phyloP scores from a whole-genome alignment of 2,888 invertebrate species.

The Drosophila kuntzei region DNA sequence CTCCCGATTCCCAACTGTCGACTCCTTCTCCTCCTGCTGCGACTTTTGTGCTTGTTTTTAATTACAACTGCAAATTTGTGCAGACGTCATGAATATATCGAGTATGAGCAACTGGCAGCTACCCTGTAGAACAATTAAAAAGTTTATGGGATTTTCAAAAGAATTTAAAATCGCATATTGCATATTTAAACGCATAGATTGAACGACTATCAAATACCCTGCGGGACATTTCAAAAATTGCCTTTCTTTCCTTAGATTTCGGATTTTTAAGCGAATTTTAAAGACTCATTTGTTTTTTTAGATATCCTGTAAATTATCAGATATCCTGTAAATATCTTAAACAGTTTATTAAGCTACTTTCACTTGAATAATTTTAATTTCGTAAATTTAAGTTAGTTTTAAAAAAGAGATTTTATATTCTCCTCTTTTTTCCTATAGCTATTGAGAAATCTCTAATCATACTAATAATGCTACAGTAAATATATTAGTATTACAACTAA shows the following conservation, averaged over 20 bases:
- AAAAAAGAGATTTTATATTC: too few species aligned
- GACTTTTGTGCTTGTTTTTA: conserved; percentile 57
- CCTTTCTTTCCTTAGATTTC: neutral
- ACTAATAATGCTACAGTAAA: too few species aligned
- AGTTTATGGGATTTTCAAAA: neutral
- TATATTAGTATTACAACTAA: too few species aligned
- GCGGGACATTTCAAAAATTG: neutral
- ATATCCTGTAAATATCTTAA: neutral
- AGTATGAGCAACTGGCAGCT: neutral
- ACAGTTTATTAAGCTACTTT: too few species aligned
- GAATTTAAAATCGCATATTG: neutral
- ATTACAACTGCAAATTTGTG: conserved; percentile 63
- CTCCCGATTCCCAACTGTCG: conserved; percentile 4
- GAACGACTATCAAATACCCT: neutral
- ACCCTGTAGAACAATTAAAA: neutral
- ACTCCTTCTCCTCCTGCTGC: conserved; percentile 15
- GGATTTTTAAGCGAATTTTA: neutral
- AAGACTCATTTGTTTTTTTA: too few species aligned
- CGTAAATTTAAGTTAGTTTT: too few species aligned
- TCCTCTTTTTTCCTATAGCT: too few species aligned
- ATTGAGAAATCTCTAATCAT: too few species aligned
- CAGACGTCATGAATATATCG: neutral
- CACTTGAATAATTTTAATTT: too few species aligned
- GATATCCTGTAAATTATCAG: neutral
- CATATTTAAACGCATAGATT: neutral